A percentile compares a stretch with the other conserved stretches of the same genome.
Conservation (phyloP, 2,888 invertebrate species). For the Philopedon plagiatum region DNA sequence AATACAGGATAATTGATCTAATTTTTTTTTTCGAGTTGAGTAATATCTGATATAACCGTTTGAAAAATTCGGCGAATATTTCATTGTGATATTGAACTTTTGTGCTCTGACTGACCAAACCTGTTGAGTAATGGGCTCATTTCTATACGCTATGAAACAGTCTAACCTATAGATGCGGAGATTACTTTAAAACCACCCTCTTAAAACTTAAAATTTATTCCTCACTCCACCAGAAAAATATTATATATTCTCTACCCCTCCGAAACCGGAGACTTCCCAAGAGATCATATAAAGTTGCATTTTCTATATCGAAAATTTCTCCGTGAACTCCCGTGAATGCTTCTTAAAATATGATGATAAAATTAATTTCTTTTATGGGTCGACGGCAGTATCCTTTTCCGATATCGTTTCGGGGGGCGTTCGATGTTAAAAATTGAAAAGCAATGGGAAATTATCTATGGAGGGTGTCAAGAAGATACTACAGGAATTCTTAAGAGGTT, state of each 20-base stretch:
- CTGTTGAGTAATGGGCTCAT: too few relatives aligned
- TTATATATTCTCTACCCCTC: constrained; percentile 36
- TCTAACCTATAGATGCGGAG: too few relatives aligned
- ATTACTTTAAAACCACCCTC: constrained; percentile 2
- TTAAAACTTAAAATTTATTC: constrained; percentile 20
- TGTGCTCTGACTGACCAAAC: too few relatives aligned
- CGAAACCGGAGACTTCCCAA: constrained; percentile 31
- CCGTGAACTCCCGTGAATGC: constrained; percentile 30
- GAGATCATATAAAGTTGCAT: constrained; percentile 48
- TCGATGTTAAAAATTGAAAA: constrained; percentile 41
- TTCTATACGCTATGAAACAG: too few relatives aligned
- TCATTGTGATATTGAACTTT: too few relatives aligned
- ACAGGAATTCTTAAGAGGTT: not conserved
- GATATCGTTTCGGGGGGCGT: constrained; percentile 39
- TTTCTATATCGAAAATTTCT: constrained; percentile 40
- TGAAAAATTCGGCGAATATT: too few relatives aligned
- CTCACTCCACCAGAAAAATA: constrained; percentile 34
- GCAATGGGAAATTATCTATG: constrained; percentile 36
- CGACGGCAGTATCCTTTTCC: constrained; percentile 38
- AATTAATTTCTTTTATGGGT: constrained; percentile 47
- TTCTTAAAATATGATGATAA: constrained; percentile 47
- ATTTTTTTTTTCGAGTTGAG: too few relatives aligned
- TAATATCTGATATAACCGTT: too few relatives aligned
- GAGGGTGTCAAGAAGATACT: not conserved
- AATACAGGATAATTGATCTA: not conserved